These are phyloP conservation scores for Gavialis gangeticus DNA, from an alignment of 2,113 vertebrate species.

Conservation along the genomic window DNA sequence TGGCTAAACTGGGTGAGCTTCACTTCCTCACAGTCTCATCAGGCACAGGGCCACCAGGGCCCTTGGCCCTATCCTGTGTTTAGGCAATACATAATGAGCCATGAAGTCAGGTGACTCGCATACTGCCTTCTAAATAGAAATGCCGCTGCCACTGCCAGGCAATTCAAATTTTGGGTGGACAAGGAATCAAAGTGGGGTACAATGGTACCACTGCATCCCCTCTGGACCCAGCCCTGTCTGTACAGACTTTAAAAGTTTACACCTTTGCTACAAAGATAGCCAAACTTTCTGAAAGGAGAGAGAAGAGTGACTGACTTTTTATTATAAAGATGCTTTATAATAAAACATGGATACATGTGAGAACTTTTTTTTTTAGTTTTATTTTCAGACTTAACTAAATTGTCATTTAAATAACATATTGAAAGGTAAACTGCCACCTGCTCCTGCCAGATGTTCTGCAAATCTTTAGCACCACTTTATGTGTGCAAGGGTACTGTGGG, in stretches of 20 bases:
- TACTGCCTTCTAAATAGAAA: too few species aligned
- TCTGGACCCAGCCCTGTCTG: too few species aligned
- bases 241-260: background rate
- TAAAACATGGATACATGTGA: constrained; percentile 18
- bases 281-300: background rate
- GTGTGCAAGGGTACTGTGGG: background rate
- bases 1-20: too few species aligned
- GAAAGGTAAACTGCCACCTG: constrained; percentile 70
- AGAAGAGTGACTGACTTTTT: background rate
- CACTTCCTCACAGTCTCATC: too few species aligned
- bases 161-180: too few species aligned
- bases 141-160: too few species aligned
- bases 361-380: constrained; percentile 55
- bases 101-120: too few species aligned
- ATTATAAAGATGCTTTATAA: background rate
- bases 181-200: too few species aligned
- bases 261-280: background rate
- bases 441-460: constrained; percentile 75
- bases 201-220: too few species aligned
- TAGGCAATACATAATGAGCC: too few species aligned
- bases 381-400: constrained; percentile 71
- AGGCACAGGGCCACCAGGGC: too few species aligned
- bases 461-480: constrained; percentile 49
- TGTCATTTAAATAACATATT: constrained; percentile 74
- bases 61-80: too few species aligned